Base-by-base conservation (phyloP, 2,797 vertebrate genomes). In the Dryobates pubescens region DNA sequence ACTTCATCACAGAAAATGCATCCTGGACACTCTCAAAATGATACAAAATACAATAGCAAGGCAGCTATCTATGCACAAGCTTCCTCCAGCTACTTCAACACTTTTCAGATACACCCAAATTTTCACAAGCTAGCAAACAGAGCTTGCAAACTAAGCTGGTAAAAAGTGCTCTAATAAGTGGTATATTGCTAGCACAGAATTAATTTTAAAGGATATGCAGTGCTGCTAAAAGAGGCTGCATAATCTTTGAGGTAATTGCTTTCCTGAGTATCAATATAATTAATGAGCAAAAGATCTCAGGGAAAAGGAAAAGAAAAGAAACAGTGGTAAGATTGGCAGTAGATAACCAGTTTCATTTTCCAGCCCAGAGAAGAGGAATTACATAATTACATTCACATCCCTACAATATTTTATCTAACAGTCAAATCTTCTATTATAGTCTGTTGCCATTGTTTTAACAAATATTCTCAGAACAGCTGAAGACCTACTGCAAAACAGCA, bases 251-350 rank as follows among this genome's bases (percentile, higher is more conserved):
- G 13, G 7, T 8, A 69, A 61, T 18, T 36, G 34, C 17, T 71
- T 83, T 76, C 56, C 29, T 22, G 14, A 24, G 9, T 72, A 86
- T 29, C n/a, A 57, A 20, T 43, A 74, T 12, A 74, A 68, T 8
- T 10, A 68, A 4, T 38, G 15, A 83, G 19, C 0, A 0, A 19
- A 85, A 69, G 9, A 65, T 75, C 34, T 70, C 32, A 45, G 18
- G 22, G 47, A 19, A 49, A 22, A 49, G 29, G 17, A 14, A 54
- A 27, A 26, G 63, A 65, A 43, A 54, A 30, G 22, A n/a, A 23
- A 30, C 0, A 26, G 17, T 17, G 51, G 6, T 23, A 62, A 68
- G 9, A 77, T 8, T 64, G 26, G 19, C 36, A 84, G 34, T 10
- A 69, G 22, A 38, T 43, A 49, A 70, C 22, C n/a, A 53, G 53